Conservation (phyloP, 2,797 vertebrate species). For the Poecilia velifera region DNA sequence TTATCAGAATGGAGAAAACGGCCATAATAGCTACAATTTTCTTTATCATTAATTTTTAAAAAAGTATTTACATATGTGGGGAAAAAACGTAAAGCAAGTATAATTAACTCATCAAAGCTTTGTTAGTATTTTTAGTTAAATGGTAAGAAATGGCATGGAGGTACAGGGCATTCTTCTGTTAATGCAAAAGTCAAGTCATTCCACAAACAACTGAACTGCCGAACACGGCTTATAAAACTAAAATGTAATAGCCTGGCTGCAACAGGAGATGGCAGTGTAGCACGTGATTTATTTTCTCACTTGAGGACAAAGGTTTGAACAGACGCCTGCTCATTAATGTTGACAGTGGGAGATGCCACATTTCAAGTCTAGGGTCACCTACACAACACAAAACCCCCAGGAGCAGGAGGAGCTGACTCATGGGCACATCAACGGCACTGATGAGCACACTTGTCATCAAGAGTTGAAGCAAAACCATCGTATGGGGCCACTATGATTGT, state of each 20-base stretch:
- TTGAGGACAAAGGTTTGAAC: background rate
- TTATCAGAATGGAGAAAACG: no score
- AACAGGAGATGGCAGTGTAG: constrained; percentile 48
- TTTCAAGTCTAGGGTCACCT: constrained; percentile 50
- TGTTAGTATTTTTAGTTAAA: background rate
- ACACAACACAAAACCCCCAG: constrained; percentile 23
- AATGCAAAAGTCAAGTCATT: background rate
- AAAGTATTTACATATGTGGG: background rate
- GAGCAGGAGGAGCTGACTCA: constrained; percentile 49
- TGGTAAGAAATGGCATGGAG: background rate
- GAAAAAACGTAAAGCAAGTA: background rate
- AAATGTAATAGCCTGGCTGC: constrained; percentile 16
- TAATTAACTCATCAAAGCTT: background rate
- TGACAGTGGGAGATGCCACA: constrained; percentile 21
- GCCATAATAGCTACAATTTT: no score
- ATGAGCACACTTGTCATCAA: constrained; percentile 32
- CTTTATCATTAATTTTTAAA: background rate
- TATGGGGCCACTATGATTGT: constrained; percentile 3
- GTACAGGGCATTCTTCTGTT: no score
- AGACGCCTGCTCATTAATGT: constrained; percentile 1
- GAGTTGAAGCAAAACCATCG: constrained; percentile 32
- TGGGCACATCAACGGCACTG: constrained; percentile 27
- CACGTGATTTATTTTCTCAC: background rate
- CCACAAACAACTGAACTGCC: background rate
- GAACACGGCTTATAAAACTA: background rate